These are phyloP conservation scores for Microcebus griseorufus DNA, from an alignment of 2,113 vertebrate genomes.

Conservation along the genomic window DNA sequence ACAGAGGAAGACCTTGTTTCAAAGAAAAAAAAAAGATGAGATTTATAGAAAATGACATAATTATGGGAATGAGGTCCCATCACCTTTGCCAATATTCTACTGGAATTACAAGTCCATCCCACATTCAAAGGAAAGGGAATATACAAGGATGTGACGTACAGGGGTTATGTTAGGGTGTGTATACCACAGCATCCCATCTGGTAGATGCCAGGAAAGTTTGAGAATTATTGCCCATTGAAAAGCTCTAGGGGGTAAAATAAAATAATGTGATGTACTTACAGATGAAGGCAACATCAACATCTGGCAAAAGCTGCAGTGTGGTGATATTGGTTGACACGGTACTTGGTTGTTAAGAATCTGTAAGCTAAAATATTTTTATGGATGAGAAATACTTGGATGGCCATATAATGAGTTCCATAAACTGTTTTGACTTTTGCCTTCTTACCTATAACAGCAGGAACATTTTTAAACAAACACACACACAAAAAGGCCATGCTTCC, in stretches of 20 bases:
- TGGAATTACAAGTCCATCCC: not conserved
- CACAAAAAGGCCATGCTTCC: not conserved
- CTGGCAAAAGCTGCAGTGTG: not conserved
- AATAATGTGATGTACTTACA: not conserved
- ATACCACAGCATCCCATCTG: not conserved
- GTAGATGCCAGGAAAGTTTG: not conserved
- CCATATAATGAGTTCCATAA: not conserved
- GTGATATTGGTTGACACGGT: not conserved
- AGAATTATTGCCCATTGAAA: not conserved
- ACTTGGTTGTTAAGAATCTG: not conserved
- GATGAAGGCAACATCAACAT: not conserved
- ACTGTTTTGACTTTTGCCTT: not conserved
- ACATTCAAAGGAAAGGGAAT: not conserved
- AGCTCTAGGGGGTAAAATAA: not conserved
- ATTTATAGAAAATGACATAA: not conserved
- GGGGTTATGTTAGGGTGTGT: not conserved
- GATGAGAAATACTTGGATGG: not conserved
- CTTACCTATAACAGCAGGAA: not conserved
- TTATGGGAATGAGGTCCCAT: not conserved
- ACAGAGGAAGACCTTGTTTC: no score
- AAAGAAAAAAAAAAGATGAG: no score
- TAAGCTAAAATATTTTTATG: not conserved
- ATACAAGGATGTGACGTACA: not conserved
- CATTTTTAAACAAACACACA: conserved; percentile 1
- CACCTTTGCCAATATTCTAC: not conserved